Evolutionary conservation across 1,140 invertebrate genomes (phyloP), one percentile per base, ranked within the genome.

Genomic region (Leptopilina boulardi): DNA sequence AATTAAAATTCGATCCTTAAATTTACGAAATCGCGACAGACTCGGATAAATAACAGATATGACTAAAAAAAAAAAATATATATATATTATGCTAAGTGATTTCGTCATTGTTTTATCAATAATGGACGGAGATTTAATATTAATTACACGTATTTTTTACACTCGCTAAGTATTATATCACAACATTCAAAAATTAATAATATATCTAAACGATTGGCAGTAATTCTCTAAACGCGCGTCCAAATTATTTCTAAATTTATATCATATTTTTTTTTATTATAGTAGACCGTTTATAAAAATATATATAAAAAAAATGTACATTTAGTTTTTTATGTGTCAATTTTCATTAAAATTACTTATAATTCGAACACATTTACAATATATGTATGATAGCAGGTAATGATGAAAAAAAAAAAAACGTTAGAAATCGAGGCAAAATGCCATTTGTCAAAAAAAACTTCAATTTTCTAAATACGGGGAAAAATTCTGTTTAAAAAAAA

Each of bases 81-180:
- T n/a, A n/a, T n/a, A n/a, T 34, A 26, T 59, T n/a, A 51, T 51
- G n/a, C 47, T 66, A 66, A 26, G 34, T 26, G 19, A 59, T 23
- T 23, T 59, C 23, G 56, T 26, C 23, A 30, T 30, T n/a, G n/a
- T n/a, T 30, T 66, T 15, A 34, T 30, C 15, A 66, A 66, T 26
- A 13, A 66, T 66, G 59, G 59, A 66, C 59, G 59, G 59, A 66
- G 10, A n/a, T 26, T 66, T 15, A 66, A 34, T 11, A 30, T 30
- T 15, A 30, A 26, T 59, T 59, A 59, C 23, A 21, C 26, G 15
- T 66, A 34, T 66, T n/a, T n/a, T 66, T 34, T 34, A 66, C 59
- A 66, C 26, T 66, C 59, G 13, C 59, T 66, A 66, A 66, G 59
- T 66, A 66, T 66, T 30, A 66, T 30, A 30, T 66, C 59, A 66